These are phyloP conservation scores for Zoroaster sp. DNA, from an alignment of 53 echinoderm and acorn worm genomes.

Conservation along the genomic window DNA sequence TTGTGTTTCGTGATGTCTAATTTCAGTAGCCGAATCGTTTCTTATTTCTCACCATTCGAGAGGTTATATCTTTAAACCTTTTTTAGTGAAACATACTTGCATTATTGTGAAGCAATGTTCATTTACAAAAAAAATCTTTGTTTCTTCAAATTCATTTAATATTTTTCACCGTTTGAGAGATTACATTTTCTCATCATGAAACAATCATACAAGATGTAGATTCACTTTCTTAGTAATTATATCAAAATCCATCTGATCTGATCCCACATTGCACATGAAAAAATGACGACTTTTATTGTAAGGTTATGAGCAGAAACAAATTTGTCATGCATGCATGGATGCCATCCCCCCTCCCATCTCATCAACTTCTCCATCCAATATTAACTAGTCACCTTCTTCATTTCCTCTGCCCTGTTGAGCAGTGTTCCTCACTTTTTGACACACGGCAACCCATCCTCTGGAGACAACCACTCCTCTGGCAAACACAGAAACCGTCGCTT, in stretches of 20 bases:
- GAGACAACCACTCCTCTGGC: slow-evolving; percentile 35
- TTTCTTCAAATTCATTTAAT: too few species aligned
- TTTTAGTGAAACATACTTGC: too few species aligned
- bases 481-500: background rate
- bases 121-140: too few species aligned
- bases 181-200: too few species aligned
- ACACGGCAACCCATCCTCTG: background rate
- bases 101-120: too few species aligned
- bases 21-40: too few species aligned
- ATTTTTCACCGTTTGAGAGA: too few species aligned
- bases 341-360: background rate
- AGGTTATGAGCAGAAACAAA: background rate
- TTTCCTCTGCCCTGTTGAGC: background rate
- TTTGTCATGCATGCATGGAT: background rate
- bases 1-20: background rate
- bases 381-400: slow-evolving; percentile 43
- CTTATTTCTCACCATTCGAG: too few species aligned
- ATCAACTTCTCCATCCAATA: slow-evolving; percentile 29
- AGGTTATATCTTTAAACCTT: too few species aligned
- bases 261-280: too few species aligned
- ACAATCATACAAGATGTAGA: too few species aligned
- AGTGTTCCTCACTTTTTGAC: background rate
- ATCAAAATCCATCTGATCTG: background rate
- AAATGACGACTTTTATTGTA: too few species aligned
- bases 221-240: background rate